phyloP scores from a whole-genome alignment of 2,888 invertebrate genomes.

The Phyto melanocephala region DNA sequence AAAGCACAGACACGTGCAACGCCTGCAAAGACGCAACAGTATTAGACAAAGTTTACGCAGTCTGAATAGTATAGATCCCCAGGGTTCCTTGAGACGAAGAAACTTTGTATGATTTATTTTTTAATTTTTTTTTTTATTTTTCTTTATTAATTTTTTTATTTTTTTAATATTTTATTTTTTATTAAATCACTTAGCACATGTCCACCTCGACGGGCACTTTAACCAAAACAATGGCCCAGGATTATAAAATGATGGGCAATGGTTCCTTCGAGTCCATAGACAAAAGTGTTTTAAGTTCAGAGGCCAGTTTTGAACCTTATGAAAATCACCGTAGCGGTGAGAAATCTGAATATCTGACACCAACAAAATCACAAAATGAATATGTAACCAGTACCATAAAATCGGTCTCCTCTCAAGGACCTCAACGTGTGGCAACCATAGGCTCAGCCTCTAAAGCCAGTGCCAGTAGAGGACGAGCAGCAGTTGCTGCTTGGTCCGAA shows the following conservation, averaged over 20 bases:
- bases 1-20: slow-evolving; percentile 90
- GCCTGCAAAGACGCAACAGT: slow-evolving; percentile 93
- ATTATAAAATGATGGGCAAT: slow-evolving; percentile 90
- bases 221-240: slow-evolving; percentile 84
- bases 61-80: slow-evolving; percentile 82
- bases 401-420: slow-evolving; percentile 62
- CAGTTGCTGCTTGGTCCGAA: slow-evolving; percentile 67
- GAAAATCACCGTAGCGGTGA: slow-evolving; percentile 83
- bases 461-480: slow-evolving; percentile 71
- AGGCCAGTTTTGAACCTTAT: slow-evolving; percentile 90
- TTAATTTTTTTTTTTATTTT: slow-evolving; percentile 52
- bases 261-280: slow-evolving; percentile 95
- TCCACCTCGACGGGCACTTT: slow-evolving; percentile 87
- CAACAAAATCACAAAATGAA: slow-evolving; percentile 69
- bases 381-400: slow-evolving; percentile 73
- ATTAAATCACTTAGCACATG: slow-evolving; percentile 82
- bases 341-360: slow-evolving; percentile 74
- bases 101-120: slow-evolving; percentile 78
- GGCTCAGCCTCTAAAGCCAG: slow-evolving; percentile 71
- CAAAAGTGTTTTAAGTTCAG: slow-evolving; percentile 92
- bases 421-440: slow-evolving; percentile 75
- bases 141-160: slow-evolving; percentile 64
- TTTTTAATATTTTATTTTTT: slow-evolving; percentile 61
- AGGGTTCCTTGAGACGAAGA: slow-evolving; percentile 84
- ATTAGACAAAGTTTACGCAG: slow-evolving; percentile 91